phyloP scores from a whole-genome alignment of 2,888 invertebrate genomes.

The Spialia ferax region DNA sequence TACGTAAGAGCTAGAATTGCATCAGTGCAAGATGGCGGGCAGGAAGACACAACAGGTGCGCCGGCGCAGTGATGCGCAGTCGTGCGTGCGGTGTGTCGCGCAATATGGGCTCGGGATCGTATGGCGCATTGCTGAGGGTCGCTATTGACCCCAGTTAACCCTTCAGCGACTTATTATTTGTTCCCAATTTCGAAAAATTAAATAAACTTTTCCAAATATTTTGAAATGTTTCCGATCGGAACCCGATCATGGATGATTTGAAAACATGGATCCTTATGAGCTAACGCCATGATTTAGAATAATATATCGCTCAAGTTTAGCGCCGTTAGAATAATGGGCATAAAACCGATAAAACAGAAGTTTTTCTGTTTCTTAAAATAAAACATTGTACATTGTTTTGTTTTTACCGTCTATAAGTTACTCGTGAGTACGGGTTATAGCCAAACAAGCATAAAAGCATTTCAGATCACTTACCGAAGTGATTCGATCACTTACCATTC shows the following conservation, averaged over 20 bases:
- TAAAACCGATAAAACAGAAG: too few relatives aligned
- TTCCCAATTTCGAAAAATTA: background rate
- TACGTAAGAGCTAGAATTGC: slow-evolving; percentile 19
- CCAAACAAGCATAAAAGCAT: background rate
- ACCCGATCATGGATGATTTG: too few relatives aligned
- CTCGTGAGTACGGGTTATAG: too few relatives aligned
- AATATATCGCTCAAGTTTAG: too few relatives aligned
- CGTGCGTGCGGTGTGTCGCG: slow-evolving; percentile 61
- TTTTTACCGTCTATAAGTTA: too few relatives aligned
- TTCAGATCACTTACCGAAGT: background rate
- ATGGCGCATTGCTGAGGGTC: slow-evolving; percentile 14
- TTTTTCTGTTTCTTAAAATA: too few relatives aligned
- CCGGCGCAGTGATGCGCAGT: slow-evolving; percentile 64
- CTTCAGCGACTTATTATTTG: background rate
- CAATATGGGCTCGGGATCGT: slow-evolving; percentile 43
- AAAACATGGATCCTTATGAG: too few relatives aligned
- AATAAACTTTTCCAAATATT: too few relatives aligned
- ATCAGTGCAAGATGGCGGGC: slow-evolving; percentile 68
- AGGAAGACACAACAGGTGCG: slow-evolving; percentile 77
- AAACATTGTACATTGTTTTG: too few relatives aligned
- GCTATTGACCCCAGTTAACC: slow-evolving; percentile 12
- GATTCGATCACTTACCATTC: slow-evolving; percentile 14
- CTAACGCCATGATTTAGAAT: too few relatives aligned
- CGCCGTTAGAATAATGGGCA: too few relatives aligned
- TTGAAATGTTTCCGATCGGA: too few relatives aligned